Conservation (phyloP, 2,113 vertebrate genomes). For the Phasianus colchicus region DNA sequence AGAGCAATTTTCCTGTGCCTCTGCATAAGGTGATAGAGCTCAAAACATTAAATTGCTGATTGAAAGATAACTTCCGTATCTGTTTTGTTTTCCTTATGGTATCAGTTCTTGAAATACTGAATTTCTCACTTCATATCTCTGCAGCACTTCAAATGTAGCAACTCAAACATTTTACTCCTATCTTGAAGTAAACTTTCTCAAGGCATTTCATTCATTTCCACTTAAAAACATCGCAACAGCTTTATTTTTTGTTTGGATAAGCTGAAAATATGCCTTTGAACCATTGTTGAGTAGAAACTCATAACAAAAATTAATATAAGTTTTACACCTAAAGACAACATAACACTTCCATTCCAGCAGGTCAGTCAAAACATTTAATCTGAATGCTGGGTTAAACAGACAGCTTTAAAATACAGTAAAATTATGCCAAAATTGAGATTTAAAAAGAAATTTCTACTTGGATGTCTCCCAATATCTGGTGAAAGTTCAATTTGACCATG, state of each 20-base stretch:
- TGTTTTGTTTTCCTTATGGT: constrained; percentile 32
- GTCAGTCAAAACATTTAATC: background rate
- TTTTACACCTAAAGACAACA: background rate
- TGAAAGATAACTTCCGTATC: constrained; percentile 11
- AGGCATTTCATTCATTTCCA: constrained; percentile 29
- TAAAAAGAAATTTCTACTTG: background rate
- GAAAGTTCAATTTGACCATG: background rate
- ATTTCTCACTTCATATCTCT: constrained; percentile 10
- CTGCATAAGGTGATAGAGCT: background rate
- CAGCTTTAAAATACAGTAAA: background rate
- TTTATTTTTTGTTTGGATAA: constrained; percentile 20
- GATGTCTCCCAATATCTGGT: background rate
- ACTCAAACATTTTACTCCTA: constrained; percentile 3
- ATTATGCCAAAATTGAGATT: background rate
- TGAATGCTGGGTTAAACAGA: background rate
- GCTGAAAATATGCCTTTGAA: background rate
- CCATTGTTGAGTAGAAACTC: background rate
- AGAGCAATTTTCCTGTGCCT: background rate
- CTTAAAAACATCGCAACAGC: constrained; percentile 29
- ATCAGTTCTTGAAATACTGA: constrained; percentile 34
- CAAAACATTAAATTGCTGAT: constrained; percentile 30
- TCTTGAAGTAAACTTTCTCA: constrained; percentile 42
- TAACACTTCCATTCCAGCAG: constrained; percentile 6
- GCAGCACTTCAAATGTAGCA: background rate
- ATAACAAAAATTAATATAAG: background rate